Evolutionary conservation across 2,797 vertebrate species (phyloP).

Genomic region (Epinephelus malabaricus): DNA sequence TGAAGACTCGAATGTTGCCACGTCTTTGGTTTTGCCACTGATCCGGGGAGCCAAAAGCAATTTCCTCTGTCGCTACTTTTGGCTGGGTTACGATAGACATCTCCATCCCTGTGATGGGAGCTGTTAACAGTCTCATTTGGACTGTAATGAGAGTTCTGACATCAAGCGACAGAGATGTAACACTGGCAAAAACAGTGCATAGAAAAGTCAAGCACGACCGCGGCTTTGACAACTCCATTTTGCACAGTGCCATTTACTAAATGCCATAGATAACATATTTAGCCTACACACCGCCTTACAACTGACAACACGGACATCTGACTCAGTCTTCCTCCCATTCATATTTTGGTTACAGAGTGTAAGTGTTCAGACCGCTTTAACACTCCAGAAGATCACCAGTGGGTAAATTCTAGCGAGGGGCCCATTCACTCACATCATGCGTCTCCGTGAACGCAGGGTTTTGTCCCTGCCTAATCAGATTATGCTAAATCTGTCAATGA

Average conservation of each 20-base stretch:
- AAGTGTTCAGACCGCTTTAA: constrained; percentile 27
- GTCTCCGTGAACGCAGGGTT: constrained; percentile 48
- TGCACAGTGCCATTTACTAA: constrained; percentile 30
- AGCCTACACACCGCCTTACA: constrained; percentile 12
- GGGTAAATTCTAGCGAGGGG: constrained; percentile 32
- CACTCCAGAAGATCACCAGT: constrained; percentile 33
- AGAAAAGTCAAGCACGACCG: constrained; percentile 29
- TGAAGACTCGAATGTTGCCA: constrained; percentile 32
- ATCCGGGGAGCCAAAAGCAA: constrained; percentile 51
- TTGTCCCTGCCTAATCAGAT: constrained; percentile 73
- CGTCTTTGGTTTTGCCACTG: constrained; percentile 38
- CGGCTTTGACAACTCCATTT: constrained; percentile 52
- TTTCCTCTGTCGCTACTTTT: constrained; percentile 58
- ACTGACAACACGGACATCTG: constrained; percentile 21
- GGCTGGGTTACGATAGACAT: constrained; percentile 57
- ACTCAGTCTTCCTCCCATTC: constrained; percentile 31
- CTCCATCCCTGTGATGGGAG: constrained; percentile 47
- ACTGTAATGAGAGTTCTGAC: constrained; percentile 49
- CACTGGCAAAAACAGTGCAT: constrained; percentile 9
- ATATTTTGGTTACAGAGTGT: constrained; percentile 14
- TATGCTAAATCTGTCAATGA: constrained; percentile 61
- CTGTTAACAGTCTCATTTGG: constrained; percentile 51
- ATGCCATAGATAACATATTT: constrained; percentile 30
- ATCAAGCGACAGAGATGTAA: constrained; percentile 44
- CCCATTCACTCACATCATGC: constrained; percentile 36